Conservation (phyloP, 2,888 invertebrate species). For the Listrodromus nycthemerus region DNA sequence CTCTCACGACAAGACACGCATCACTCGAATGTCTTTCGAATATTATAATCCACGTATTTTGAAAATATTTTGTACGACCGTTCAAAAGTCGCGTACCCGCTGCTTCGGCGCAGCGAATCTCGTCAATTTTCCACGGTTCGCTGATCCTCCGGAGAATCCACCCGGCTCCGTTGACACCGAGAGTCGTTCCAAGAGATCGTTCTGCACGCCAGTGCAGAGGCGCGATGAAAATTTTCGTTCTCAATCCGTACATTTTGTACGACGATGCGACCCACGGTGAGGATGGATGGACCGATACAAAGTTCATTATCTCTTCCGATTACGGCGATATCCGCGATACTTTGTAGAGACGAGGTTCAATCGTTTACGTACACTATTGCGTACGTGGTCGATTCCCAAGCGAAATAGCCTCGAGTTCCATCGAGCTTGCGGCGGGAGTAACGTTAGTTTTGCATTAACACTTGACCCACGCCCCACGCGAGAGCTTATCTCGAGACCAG, state of each 20-base stretch:
- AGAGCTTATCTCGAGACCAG: conserved; percentile 45
- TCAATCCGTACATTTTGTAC: not conserved
- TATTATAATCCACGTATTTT: conserved; percentile 59
- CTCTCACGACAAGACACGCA: conserved; percentile 21
- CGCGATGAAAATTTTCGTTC: not conserved
- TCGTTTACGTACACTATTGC: conserved; percentile 20
- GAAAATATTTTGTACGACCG: conserved; percentile 61
- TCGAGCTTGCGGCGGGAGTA: conserved; percentile 43
- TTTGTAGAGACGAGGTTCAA: conserved; percentile 56
- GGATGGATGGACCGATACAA: conserved; percentile 51
- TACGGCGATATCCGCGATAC: conserved; percentile 41
- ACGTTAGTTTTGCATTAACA: conserved; percentile 75
- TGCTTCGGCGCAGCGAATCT: conserved; percentile 36
- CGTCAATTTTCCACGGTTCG: conserved; percentile 44
- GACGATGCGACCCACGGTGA: conserved; percentile 7
- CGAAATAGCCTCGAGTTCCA: conserved; percentile 3
- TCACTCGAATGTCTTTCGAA: conserved; percentile 36
- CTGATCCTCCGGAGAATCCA: conserved; percentile 5
- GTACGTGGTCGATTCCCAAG: conserved; percentile 34
- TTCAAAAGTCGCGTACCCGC: conserved; percentile 2
- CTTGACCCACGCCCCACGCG: conserved; percentile 69
- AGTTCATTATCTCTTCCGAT: conserved; percentile 39
- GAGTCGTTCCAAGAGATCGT: not conserved
- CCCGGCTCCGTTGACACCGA: not conserved
- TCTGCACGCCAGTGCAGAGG: not conserved